A percentile compares a stretch with the other conserved stretches of the same genome.
Evolutionary conservation across 2,797 vertebrate species (phyloP).

Genomic region (Xenopus petersii): DNA sequence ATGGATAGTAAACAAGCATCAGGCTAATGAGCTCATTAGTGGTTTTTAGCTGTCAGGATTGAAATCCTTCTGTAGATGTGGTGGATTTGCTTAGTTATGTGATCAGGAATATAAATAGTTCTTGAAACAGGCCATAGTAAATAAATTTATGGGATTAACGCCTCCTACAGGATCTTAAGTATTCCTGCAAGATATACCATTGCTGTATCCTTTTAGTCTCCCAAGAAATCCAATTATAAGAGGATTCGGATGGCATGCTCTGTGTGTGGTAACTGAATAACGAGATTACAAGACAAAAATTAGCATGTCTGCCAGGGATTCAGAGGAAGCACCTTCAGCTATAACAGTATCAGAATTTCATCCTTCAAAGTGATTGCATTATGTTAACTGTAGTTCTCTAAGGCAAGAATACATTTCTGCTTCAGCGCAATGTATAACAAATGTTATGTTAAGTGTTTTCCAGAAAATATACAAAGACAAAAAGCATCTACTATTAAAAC

Average conservation of each 20-base stretch:
- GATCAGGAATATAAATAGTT: conserved; percentile 22
- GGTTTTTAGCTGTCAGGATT: conserved; percentile 9
- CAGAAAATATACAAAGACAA: too few species aligned
- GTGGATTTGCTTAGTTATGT: conserved; percentile 14
- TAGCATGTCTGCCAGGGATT: conserved; percentile 25
- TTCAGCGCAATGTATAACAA: too few species aligned
- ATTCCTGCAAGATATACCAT: conserved; percentile 18
- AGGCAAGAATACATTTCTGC: too few species aligned
- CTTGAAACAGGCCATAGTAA: conserved; percentile 16
- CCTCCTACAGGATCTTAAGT: conserved; percentile 7
- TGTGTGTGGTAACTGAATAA: conserved; percentile 43
- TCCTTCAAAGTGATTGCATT: too few species aligned
- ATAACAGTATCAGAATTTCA: too few species aligned
- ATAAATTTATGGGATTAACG: conserved; percentile 22
- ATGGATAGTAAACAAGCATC: conserved; percentile 11
- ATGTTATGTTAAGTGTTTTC: too few species aligned
- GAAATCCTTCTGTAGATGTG: background rate
- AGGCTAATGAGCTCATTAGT: conserved; percentile 31
- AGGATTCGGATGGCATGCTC: conserved; percentile 15
- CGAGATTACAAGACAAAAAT: conserved; percentile 42
- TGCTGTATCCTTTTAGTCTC: conserved; percentile 9
- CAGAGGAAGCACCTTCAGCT: background rate
- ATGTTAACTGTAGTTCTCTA: too few species aligned
- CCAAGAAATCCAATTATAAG: conserved; percentile 37
- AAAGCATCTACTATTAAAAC: too few species aligned